These are phyloP conservation scores for Bufotes viridis DNA, from an alignment of 2,797 vertebrate genomes.

Conservation along the genomic window DNA sequence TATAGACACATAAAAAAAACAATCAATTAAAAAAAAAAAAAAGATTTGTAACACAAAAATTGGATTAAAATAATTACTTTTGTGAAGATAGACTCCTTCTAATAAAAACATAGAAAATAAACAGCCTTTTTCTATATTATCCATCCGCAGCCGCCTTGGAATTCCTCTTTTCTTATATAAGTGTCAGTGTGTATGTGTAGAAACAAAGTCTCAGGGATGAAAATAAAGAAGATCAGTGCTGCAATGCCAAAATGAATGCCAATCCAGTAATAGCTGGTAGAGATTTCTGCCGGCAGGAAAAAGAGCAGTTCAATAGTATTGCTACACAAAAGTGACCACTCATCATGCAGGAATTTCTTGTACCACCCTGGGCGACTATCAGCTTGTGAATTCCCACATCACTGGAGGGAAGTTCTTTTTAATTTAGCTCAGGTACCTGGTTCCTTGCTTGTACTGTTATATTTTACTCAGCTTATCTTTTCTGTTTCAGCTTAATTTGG, in stretches of 20 bases:
- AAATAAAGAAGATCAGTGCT: constrained; percentile 27
- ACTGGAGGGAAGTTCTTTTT: constrained; percentile 52
- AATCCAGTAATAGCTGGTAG: constrained; percentile 33
- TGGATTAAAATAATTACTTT: neutral
- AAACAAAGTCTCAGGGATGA: constrained; percentile 20
- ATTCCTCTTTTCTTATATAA: neutral
- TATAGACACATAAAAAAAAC: neutral
- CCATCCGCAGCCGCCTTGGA: neutral
- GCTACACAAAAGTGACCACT: constrained; percentile 51
- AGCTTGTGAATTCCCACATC: constrained; percentile 46
- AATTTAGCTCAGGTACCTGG: constrained; percentile 42
- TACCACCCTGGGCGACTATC: constrained; percentile 53
- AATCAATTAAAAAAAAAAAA: neutral
- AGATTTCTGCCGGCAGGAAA: constrained; percentile 40
- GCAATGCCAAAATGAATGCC: constrained; percentile 32
- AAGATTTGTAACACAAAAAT: neutral
- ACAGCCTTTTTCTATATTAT: neutral
- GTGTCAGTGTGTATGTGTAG: neutral
- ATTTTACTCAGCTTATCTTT: constrained; percentile 34
- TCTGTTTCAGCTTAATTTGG: constrained; percentile 40
- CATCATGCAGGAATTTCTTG: constrained; percentile 48
- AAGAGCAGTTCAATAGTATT: constrained; percentile 35
- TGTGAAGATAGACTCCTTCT: neutral
- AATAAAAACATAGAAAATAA: neutral
- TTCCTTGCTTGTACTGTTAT: constrained; percentile 38